Conservation (phyloP, 1,140 invertebrate genomes). For the Dinothrombium tinctorium region DNA sequence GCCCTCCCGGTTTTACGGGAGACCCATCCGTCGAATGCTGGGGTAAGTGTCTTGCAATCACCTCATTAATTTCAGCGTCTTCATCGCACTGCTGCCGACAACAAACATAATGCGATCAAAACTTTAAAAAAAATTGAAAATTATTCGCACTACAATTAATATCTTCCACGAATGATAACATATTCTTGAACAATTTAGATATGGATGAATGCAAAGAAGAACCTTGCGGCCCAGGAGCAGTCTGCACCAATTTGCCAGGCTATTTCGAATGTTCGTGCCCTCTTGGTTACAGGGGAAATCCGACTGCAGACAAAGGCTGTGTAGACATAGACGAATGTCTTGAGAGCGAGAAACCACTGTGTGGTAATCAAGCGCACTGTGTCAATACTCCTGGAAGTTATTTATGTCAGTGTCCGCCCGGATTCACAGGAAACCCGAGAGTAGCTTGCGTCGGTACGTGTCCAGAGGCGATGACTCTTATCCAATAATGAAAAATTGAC, state of each 20-base stretch:
- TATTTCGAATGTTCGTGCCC: slow-evolving; percentile 48
- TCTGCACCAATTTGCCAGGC: slow-evolving; percentile 43
- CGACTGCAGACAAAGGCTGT: slow-evolving; percentile 19
- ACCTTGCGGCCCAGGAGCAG: slow-evolving; percentile 37
- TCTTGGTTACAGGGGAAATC: slow-evolving; percentile 46
- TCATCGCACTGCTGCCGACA: too few species aligned
- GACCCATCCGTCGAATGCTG: slow-evolving; percentile 45
- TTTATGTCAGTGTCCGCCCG: slow-evolving; percentile 20
- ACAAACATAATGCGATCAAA: neutral
- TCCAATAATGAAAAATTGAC: too few species aligned
- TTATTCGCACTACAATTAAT: too few species aligned
- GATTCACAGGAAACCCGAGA: slow-evolving; percentile 17
- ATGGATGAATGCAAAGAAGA: slow-evolving; percentile 46
- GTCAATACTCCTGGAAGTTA: slow-evolving; percentile 51
- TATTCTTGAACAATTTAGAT: too few species aligned
- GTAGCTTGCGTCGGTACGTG: slow-evolving; percentile 3
- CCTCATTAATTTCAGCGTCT: neutral
- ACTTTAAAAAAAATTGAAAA: neutral
- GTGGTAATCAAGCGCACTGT: slow-evolving; percentile 59
- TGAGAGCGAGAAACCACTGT: slow-evolving; percentile 32
- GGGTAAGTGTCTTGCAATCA: slow-evolving; percentile 19
- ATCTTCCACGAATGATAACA: too few species aligned
- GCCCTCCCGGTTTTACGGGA: slow-evolving; percentile 44
- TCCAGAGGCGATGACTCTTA: neutral
- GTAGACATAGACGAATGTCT: slow-evolving; percentile 79